Conservation (phyloP, 2,888 invertebrate species). For the Philaethria dido region DNA sequence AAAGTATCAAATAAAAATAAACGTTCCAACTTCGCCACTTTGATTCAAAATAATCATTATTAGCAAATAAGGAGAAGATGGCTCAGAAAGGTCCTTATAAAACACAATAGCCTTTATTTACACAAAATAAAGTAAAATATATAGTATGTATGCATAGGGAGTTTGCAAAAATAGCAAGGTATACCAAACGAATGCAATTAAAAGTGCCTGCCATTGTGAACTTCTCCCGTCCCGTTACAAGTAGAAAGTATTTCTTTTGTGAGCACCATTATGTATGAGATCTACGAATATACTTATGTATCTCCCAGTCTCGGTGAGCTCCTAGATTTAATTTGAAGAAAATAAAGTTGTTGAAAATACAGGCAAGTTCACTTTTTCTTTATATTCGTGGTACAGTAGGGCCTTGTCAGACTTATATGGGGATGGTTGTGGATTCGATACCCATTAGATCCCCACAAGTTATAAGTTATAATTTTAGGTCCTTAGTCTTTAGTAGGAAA, state of each 20-base stretch:
- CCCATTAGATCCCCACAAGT: no score
- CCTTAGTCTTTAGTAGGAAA: no score
- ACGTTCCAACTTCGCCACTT: no score
- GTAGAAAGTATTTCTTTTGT: slow-evolving; percentile 27
- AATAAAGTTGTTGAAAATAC: slow-evolving; percentile 4
- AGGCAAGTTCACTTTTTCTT: neutral
- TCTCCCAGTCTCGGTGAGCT: neutral
- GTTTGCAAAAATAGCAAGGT: slow-evolving; percentile 4
- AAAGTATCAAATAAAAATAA: no score
- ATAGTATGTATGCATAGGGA: neutral
- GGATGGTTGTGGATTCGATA: no score
- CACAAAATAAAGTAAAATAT: slow-evolving; percentile 13
- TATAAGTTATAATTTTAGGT: no score
- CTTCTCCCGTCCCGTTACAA: neutral
- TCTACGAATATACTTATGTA: slow-evolving; percentile 13
- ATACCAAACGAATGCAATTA: slow-evolving; percentile 28
- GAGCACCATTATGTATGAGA: slow-evolving; percentile 12
- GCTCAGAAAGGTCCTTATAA: neutral
- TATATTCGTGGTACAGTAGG: neutral
- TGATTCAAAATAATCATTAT: no score
- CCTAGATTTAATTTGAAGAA: slow-evolving; percentile 7
- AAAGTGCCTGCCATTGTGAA: slow-evolving; percentile 25
- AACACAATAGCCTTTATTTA: neutral
- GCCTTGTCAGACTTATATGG: neutral
- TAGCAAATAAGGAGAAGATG: no score